Evolutionary conservation across 2,797 vertebrate species (phyloP).

Genomic region (Leptoclinus maculatus): DNA sequence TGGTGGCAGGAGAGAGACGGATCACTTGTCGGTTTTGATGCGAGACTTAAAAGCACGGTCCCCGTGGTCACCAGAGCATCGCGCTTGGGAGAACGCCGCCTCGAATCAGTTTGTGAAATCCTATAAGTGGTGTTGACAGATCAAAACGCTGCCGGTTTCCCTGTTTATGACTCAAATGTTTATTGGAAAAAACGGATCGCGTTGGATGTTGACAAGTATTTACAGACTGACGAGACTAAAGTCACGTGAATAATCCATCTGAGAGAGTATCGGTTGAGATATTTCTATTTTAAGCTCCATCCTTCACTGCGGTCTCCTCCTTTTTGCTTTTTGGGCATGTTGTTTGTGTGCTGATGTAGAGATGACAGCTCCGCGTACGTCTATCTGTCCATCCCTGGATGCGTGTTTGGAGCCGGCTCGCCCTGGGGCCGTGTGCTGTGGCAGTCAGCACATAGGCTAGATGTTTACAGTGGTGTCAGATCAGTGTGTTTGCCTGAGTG

Average conservation of each 20-base stretch:
- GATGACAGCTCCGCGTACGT: slow-evolving; percentile 48
- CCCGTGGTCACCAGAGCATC: slow-evolving; percentile 53
- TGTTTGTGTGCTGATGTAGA: slow-evolving; percentile 43
- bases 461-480: slow-evolving; percentile 60
- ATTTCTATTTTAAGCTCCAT: slow-evolving; percentile 40
- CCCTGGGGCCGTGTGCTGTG: slow-evolving; percentile 51
- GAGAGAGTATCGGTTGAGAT: slow-evolving; percentile 30
- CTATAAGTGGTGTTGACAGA: slow-evolving; percentile 67
- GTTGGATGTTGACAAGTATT: slow-evolving; percentile 65
- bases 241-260: slow-evolving; percentile 33
- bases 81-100: slow-evolving; percentile 29
- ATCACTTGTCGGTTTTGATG: slow-evolving; percentile 66
- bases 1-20: slow-evolving; percentile 5
- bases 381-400: slow-evolving; percentile 51
- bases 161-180: slow-evolving; percentile 55
- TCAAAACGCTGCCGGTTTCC: slow-evolving; percentile 57
- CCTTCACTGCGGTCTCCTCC: neutral
- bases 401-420: slow-evolving; percentile 39
- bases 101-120: slow-evolving; percentile 59
- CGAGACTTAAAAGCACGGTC: slow-evolving; percentile 49
- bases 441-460: slow-evolving; percentile 62
- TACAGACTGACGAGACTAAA: slow-evolving; percentile 48
- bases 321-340: neutral
- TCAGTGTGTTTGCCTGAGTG: slow-evolving; percentile 20
- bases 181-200: slow-evolving; percentile 45